Evolutionary conservation across 2,888 invertebrate genomes (phyloP), one percentile per base, ranked within the genome.

Genomic region (Melieria picta): DNA sequence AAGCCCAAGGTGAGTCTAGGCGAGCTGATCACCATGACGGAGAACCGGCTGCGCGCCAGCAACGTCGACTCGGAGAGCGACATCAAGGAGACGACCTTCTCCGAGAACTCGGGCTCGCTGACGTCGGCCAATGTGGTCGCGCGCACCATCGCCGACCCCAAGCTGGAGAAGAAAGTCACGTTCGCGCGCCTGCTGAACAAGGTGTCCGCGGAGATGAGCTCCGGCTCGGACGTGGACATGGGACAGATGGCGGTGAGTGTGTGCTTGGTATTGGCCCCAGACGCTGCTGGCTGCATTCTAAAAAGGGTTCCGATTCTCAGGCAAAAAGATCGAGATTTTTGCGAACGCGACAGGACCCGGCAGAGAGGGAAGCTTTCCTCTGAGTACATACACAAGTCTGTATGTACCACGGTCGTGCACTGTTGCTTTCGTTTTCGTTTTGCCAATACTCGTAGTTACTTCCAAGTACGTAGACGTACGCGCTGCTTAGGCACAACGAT

Each of bases 191-290:
- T 93, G 65, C 84, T 93, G 42, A 93, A 91, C 81, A 93, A 91
- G 86, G 92, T 93, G 5, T 93, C 93, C 10, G 91, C 92, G 7
- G 93, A 93, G 88, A 93, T 93, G 91, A 93, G 91, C 80, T 92
- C 92, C 0, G 91, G 92, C 70, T 92, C 93, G 0, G 93, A 93
- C 74, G 89, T 92, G 72, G 92, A 92, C 82, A 88, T 89, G 42
- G 75, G 74, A 56, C 72, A 66, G 48, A 72, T 75, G 74, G 71
- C 63, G 75, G 76, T 77, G 72, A 76, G 75, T 74, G 45, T 11
- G 13, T 43, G 4, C 2, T 30, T 55, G 7, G 42, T 30, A 30
- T 30, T 30, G 30, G 30, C 30, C 30, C 30, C 30, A 30, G 30
- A 30, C 30, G 30, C 30, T 30, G 30, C 30, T 30, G 30, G 30